A percentile compares a stretch with the other conserved stretches of the same genome.
Conservation (phyloP, 2,888 invertebrate species). For the Amiota minor region DNA sequence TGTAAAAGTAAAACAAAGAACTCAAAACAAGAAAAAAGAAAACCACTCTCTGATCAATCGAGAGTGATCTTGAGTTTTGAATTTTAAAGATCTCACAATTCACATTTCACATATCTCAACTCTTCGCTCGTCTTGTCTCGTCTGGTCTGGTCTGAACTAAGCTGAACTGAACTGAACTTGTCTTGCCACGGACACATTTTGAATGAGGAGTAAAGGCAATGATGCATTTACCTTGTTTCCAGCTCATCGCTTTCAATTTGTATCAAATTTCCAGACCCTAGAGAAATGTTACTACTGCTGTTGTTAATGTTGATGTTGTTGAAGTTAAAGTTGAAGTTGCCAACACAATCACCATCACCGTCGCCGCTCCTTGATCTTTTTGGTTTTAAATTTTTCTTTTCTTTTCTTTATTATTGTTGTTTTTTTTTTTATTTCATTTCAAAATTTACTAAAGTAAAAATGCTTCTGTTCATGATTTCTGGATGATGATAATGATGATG, state of each 20-base stretch:
- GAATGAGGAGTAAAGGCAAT: neutral
- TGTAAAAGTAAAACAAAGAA: neutral
- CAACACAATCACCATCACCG: neutral
- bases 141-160: no score
- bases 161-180: no score
- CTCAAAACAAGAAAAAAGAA: neutral
- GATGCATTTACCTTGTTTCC: constrained; percentile 39
- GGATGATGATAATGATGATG: no score
- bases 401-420: neutral
- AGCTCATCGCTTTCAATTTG: constrained; percentile 51
- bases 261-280: constrained; percentile 36
- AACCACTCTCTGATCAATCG: neutral
- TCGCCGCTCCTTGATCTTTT: constrained; percentile 22
- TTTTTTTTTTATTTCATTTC: no score
- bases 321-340: constrained; percentile 7
- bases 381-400: neutral
- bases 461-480: no score
- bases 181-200: neutral
- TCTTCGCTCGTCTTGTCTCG: no score
- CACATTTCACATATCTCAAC: no score
- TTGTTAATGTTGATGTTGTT: no score
- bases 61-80: neutral
- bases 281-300: neutral
- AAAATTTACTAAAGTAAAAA: no score
- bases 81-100: no score